These are phyloP conservation scores for Plutella xylostella DNA, from an alignment of 2,888 invertebrate species.

Conservation along the genomic window DNA sequence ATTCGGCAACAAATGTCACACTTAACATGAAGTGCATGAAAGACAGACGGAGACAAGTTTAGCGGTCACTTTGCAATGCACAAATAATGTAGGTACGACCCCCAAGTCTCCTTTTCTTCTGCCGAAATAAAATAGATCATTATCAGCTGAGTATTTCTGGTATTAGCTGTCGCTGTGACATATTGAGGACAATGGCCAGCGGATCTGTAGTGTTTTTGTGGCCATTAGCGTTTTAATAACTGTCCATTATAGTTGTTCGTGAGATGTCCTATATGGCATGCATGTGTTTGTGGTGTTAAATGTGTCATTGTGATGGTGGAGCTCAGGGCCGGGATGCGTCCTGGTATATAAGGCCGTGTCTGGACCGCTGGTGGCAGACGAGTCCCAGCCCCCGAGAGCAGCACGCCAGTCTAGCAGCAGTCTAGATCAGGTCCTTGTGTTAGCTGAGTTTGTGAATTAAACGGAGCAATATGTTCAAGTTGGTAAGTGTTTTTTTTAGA, in stretches of 20 bases:
- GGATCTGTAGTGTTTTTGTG: background rate
- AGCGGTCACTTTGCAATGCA: too few relatives aligned
- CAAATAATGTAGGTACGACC: too few relatives aligned
- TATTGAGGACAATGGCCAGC: too few relatives aligned
- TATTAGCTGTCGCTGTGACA: too few relatives aligned
- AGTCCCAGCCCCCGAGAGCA: slow-evolving; percentile 14
- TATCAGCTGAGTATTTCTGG: too few relatives aligned
- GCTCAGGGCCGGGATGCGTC: slow-evolving; percentile 45
- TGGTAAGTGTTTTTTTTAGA: slow-evolving; percentile 34
- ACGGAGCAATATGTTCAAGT: slow-evolving; percentile 40
- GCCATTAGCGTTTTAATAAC: background rate
- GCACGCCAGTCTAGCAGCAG: slow-evolving; percentile 42
- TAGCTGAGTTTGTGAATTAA: slow-evolving; percentile 15
- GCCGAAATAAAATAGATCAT: too few relatives aligned
- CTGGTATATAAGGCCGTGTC: slow-evolving; percentile 35
- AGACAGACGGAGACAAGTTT: too few relatives aligned
- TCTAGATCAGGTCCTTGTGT: slow-evolving; percentile 40
- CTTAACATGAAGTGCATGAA: too few relatives aligned
- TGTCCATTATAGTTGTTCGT: background rate
- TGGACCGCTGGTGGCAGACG: background rate
- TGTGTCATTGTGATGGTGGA: slow-evolving; percentile 62
- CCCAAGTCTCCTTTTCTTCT: too few relatives aligned
- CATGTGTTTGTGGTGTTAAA: slow-evolving; percentile 27
- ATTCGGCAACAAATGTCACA: too few relatives aligned
- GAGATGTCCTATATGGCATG: background rate